These are phyloP conservation scores for Pagetopsis macropterus DNA, from an alignment of 2,797 vertebrate genomes.

Conservation along the genomic window DNA sequence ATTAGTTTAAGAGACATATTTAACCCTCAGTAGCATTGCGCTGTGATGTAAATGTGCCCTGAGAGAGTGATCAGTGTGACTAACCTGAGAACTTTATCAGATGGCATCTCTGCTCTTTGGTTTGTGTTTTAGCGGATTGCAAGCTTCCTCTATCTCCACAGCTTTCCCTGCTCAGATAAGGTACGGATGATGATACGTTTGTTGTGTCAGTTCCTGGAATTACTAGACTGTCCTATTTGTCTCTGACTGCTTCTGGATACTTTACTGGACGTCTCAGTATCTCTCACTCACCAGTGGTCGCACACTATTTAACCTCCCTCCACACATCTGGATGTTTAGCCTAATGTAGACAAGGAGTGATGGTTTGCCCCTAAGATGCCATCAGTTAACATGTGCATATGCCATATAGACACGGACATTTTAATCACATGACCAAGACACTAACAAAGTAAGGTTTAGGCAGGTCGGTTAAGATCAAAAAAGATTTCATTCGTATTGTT, in stretches of 20 bases:
- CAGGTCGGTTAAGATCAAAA: no score
- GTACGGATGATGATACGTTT: constrained; percentile 62
- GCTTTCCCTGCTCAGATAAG: constrained; percentile 69
- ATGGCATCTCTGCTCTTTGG: constrained; percentile 38
- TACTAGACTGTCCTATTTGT: constrained; percentile 55
- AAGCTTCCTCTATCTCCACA: constrained; percentile 50
- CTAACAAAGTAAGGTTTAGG: no score
- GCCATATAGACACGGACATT: neutral
- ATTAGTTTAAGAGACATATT: neutral
- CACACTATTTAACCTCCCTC: constrained; percentile 22
- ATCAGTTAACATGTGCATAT: constrained; percentile 19
- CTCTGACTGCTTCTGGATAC: constrained; percentile 50
- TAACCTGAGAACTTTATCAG: constrained; percentile 51
- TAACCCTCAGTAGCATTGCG: constrained; percentile 13
- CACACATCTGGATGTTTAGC: constrained; percentile 57
- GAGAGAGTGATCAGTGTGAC: constrained; percentile 51
- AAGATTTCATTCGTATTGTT: no score
- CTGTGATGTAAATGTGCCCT: constrained; percentile 35
- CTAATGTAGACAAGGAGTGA: constrained; percentile 56
- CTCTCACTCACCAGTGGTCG: constrained; percentile 32
- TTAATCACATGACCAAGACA: neutral
- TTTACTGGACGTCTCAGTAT: constrained; percentile 51
- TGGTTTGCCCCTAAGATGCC: constrained; percentile 33
- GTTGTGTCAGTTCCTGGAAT: constrained; percentile 71
- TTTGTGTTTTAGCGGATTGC: constrained; percentile 37